These are phyloP conservation scores for Zapus hudsonius DNA, from an alignment of 2,113 vertebrate genomes.

Conservation along the genomic window DNA sequence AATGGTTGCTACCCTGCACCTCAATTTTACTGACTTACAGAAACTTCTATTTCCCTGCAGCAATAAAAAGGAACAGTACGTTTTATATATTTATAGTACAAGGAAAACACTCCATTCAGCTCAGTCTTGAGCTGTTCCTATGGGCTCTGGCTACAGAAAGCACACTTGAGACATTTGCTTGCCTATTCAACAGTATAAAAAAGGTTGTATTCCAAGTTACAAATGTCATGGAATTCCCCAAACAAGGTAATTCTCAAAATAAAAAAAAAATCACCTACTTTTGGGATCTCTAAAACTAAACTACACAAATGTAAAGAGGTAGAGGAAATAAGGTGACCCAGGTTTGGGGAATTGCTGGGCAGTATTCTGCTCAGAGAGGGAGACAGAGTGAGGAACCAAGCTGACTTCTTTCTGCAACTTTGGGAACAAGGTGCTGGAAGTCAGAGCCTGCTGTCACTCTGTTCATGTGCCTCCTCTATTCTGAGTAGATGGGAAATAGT, in stretches of 20 bases:
- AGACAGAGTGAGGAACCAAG: too few relatives aligned
- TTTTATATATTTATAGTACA: background rate
- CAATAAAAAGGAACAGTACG: conserved; percentile 19
- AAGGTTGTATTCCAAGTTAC: background rate
- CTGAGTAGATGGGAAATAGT: too few relatives aligned
- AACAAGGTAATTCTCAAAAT: background rate
- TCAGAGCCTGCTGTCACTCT: too few relatives aligned
- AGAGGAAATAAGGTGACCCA: background rate
- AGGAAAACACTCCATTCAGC: background rate
- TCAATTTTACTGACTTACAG: background rate
- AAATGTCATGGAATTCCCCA: background rate
- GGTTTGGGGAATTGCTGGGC: background rate
- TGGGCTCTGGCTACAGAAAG: background rate
- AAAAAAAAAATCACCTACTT: background rate
- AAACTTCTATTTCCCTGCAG: background rate
- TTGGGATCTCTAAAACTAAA: background rate
- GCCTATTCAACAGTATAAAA: background rate
- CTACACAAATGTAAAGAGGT: background rate
- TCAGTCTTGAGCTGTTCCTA: background rate
- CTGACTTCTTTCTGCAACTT: too few relatives aligned
- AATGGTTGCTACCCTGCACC: background rate
- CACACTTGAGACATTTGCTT: background rate
- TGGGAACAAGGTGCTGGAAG: too few relatives aligned
- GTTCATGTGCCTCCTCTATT: too few relatives aligned
- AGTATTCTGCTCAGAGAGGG: too few relatives aligned